Base-by-base conservation (phyloP, 2,888 invertebrate genomes). In the Agrochola litura region DNA sequence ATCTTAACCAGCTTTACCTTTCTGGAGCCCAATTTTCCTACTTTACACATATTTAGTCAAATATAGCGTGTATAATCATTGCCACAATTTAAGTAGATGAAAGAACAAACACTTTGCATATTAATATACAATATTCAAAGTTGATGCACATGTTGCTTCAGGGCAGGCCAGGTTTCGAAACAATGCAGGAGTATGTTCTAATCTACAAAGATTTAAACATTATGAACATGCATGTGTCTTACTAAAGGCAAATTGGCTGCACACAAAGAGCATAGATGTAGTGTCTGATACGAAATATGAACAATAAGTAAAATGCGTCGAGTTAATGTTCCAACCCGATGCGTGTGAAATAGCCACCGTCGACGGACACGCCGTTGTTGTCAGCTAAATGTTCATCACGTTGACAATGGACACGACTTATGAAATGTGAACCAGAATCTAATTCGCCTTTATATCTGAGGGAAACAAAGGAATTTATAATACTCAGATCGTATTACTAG, bases 381-480 rank as follows among this genome's bases (percentile, higher is more conserved):
- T 84, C 86, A 87, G 77, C 87, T 77, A 77, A 77, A 69, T 73
- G 74, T 74, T 83, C 76, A 75, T 75, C 76, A 73, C 63, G 66
- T 67, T 76, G 76, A 87, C 86, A 86, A 87, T 87, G 85, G 77
- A 76, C 73, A 82, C 73, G 63, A 74, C 86, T 76, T 79, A 77
- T 84, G 86, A 80, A 87, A 86, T 77, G 73, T 60, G 64, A 83
- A 75, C 67, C 52, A 77, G 73, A 56, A 77, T 84, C 82, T 84
- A 78, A 84, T 80, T 84, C 68, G 46, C 77, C 68, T 76, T 76
- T 73, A 84, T 74, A 79, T 86, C 69, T 84, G 68, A 80, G 66
- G 78, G 73, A 82, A 84, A 86, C 80, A 86, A 86, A 79, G 78
- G 77, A 56, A 65, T 77, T 80, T 68, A 65, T 74, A 76, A 71